Conservation (phyloP, 2,888 invertebrate species). For the Sinhomidia bicolor region DNA sequence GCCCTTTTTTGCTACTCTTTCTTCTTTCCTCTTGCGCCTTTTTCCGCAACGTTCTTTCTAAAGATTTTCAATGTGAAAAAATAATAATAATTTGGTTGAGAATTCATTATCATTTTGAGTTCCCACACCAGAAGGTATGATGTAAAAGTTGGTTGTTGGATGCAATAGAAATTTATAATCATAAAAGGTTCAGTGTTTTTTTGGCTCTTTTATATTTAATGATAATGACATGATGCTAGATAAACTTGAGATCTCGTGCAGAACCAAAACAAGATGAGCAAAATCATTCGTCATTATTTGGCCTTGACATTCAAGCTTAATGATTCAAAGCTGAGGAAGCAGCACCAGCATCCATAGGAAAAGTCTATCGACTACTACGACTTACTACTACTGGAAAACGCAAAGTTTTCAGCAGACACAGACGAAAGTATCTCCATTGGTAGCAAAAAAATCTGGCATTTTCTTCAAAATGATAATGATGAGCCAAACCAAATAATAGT, state of each 20-base stretch:
- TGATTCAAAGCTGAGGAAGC: not conserved
- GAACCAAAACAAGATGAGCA: not conserved
- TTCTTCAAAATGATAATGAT: too few species aligned
- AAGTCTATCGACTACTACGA: not conserved
- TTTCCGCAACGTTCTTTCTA: not conserved
- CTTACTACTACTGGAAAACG: too few species aligned
- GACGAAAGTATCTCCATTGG: too few species aligned
- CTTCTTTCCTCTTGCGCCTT: too few species aligned
- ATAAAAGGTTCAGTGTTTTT: too few species aligned
- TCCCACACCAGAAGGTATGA: conserved; percentile 65
- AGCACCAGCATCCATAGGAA: too few species aligned
- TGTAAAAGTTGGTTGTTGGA: too few species aligned
- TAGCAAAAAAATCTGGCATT: too few species aligned
- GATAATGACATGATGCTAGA: conserved; percentile 14
- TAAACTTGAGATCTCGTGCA: not conserved
- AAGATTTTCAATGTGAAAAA: not conserved
- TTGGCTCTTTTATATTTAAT: not conserved
- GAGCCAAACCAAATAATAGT: too few species aligned
- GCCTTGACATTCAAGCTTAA: conserved; percentile 35
- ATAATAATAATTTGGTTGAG: not conserved
- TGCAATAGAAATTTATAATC: too few species aligned
- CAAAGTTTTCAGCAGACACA: too few species aligned
- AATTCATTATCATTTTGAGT: conserved; percentile 14
- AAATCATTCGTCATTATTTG: conserved; percentile 5
- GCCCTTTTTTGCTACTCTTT: too few species aligned